Evolutionary conservation across 92 coral and sea anemone species (phyloP), one percentile per base, ranked within the genome.

Genomic region (Porites lobata): DNA sequence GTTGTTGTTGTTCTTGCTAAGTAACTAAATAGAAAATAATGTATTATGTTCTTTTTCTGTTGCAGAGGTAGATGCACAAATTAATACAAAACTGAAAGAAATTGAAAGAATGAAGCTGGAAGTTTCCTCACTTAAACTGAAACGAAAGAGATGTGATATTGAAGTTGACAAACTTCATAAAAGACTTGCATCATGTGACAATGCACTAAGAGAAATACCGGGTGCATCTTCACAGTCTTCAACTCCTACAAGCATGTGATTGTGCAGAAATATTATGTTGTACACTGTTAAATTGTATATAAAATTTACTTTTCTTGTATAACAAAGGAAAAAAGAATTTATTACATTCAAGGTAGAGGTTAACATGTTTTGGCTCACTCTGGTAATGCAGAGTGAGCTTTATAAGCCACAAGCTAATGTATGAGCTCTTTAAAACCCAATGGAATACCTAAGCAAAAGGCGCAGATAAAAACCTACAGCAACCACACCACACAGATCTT

Each of bases 71-170:
- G 99, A 98, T 76, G 90, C 96, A 6, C 99, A 98, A 75, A 91
- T 98, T 66, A 81, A 58, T 68, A 95, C 98, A 52, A 98, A 98
- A 80, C 93, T 95, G 38, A 94, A 93, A 75, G 96, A 93, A 77
- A 95, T 98, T 64, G 98, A 95, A 9, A 90, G 98, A 86, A 98
- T 98, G 99, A 98, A 94, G 86, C 90, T 92, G 8, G 99, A 98
- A 79, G 95, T 98, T 18, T 81, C 90, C 29, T 79, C 96, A 24
- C 87, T 98, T 52, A 92, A 88, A 86, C 82, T 86, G 21, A 98
- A 98, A 73, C 78, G 99, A 47, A 98, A 98, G 77, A 87, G 98
- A 66, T 98, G 99, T 86, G 99, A 98, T 61, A 91, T 78, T 13
- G 98, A 98, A 76, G 90, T 85, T 72, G 99, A 90, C 3, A 88